A percentile compares a stretch with the other conserved stretches of the same genome.
phyloP scores from a whole-genome alignment of 2,797 vertebrate species.

The Triplophysa yarkandensis region DNA sequence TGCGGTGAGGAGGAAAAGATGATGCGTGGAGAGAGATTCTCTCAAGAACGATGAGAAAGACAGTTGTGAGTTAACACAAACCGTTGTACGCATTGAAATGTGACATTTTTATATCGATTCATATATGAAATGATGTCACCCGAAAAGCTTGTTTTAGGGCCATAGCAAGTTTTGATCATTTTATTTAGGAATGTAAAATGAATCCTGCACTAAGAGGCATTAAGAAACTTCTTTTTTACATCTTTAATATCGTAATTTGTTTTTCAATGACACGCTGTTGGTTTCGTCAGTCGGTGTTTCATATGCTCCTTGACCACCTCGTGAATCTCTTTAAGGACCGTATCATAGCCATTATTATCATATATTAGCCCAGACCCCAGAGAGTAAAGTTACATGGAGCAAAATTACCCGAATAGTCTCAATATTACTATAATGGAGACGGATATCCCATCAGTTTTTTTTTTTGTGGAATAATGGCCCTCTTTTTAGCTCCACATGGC shows the following conservation, averaged over 20 bases:
- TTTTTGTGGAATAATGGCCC: neutral
- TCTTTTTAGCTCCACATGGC: neutral
- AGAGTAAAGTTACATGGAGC: neutral
- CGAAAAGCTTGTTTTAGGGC: neutral
- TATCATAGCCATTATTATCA: slow-evolving; percentile 9
- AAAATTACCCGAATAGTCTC: slow-evolving; percentile 13
- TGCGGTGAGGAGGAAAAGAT: neutral
- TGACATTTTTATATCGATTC: neutral
- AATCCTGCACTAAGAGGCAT: no score
- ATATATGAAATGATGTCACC: neutral
- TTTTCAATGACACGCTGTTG: neutral
- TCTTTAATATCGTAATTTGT: no score
- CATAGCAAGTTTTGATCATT: neutral
- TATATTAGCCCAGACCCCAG: neutral
- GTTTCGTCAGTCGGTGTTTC: neutral
- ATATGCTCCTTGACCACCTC: neutral
- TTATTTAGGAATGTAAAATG: no score
- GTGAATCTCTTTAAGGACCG: neutral
- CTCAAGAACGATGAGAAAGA: neutral
- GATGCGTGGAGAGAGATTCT: neutral
- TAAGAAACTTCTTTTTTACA: no score
- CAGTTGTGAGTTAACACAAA: neutral
- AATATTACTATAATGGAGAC: slow-evolving; percentile 17
- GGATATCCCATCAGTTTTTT: neutral
- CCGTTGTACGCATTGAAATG: neutral